Evolutionary conservation across 37 sponge, comb jelly and placozoan genomes (phyloP), one percentile per base, ranked within the genome.

Genomic region (Sycon ciliatum): DNA sequence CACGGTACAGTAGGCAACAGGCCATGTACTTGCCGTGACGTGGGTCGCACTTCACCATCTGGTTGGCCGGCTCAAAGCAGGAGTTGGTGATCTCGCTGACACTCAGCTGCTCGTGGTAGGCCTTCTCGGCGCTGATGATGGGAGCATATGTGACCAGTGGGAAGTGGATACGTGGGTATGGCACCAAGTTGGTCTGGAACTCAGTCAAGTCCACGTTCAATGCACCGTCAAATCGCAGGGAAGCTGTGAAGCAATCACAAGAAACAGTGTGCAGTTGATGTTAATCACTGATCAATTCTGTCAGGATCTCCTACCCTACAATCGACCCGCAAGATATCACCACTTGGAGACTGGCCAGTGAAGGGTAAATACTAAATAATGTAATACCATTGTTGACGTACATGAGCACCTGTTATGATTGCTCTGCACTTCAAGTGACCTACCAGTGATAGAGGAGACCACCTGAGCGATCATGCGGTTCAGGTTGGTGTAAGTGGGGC

Each of bases 1-100:
- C 93, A 20, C 93, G 82, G 74, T 87, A 92, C 23, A 92, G 85
- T 37, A 92, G 67, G 69, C 93, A 92, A 68, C 93, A 92, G 60
- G 93, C 93, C 93, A 92, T 92, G 85, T 92, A 92, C 78, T 92
- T 92, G 57, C 93, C 93, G 39, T 87, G 85, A 54, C 93, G 88
- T 38, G 93, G 87, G 71, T 92, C 93, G 56, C 93, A 92, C 80
- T 92, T 92, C 54, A 92, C 87, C 93, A 92, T 87, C 78, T 92
- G 93, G 73, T 85, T 87, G 42, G 82, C 84, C 0, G 87, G 93
- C 69, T 92, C 93, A 58, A 92, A 92, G 71, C 93, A 92, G 61
- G 88, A 73, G 57, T 71, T 87, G 40, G 91, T 86, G 62, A 90
- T 83, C 36, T 87, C 85, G 23, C 75, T 39, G 39, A 84, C 85